phyloP scores from a whole-genome alignment of 2,797 vertebrate species.

The Enteromius paludinosus region DNA sequence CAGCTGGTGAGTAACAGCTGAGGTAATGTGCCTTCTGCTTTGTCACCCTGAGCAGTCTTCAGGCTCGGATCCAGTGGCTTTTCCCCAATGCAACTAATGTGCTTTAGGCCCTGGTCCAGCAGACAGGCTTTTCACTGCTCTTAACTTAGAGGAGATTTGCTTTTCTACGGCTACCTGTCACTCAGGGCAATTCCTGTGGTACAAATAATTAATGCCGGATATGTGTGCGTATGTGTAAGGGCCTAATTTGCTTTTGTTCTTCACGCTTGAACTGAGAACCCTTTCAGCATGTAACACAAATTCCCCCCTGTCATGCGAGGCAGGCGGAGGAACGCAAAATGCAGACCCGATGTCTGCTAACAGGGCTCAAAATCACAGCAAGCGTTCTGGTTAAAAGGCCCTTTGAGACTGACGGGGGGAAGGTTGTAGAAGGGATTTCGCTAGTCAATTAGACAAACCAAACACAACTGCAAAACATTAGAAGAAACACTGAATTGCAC shows the following conservation, averaged over 20 bases:
- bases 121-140: slow-evolving; percentile 74
- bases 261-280: slow-evolving; percentile 79
- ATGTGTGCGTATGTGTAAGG: slow-evolving; percentile 73
- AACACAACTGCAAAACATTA: slow-evolving; percentile 25
- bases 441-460: slow-evolving; percentile 54
- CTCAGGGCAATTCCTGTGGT: slow-evolving; percentile 79
- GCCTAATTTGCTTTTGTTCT: slow-evolving; percentile 85
- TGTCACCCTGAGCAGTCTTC: slow-evolving; percentile 76
- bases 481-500: slow-evolving; percentile 25
- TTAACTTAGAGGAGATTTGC: slow-evolving; percentile 73
- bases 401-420: slow-evolving; percentile 36
- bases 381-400: slow-evolving; percentile 57
- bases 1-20: slow-evolving; percentile 47
- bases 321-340: slow-evolving; percentile 60
- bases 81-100: slow-evolving; percentile 77
- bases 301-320: slow-evolving; percentile 78
- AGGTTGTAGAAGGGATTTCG: slow-evolving; percentile 36
- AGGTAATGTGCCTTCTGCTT: slow-evolving; percentile 56
- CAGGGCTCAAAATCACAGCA: slow-evolving; percentile 59
- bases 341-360: slow-evolving; percentile 53
- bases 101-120: slow-evolving; percentile 77
- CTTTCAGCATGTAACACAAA: slow-evolving; percentile 80
- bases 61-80: slow-evolving; percentile 76
- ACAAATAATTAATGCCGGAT: slow-evolving; percentile 82
- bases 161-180: slow-evolving; percentile 77